Base-by-base conservation (phyloP, 2,888 invertebrate genomes). In the Leptinotarsa juncta region DNA sequence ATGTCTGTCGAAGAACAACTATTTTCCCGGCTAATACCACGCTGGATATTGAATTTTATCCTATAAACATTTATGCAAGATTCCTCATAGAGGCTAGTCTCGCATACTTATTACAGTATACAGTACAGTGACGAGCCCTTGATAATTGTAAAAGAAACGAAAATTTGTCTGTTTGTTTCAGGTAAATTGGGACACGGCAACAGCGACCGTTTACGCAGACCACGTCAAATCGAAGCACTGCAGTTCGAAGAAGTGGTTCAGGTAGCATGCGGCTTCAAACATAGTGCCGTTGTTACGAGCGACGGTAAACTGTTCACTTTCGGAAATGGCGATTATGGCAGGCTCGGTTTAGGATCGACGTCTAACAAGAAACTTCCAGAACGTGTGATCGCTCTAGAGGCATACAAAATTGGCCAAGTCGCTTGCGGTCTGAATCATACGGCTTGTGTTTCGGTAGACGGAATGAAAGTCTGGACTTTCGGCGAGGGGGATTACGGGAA, bases 401-500 rank as follows among this genome's bases (percentile, higher is more conserved):
- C 87, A n/a, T 86, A 88, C 78, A 87, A 88, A 78, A 86, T 91
- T 74, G 80, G 80, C 12, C 80, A 80, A 66, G 80, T 92, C 20
- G 89, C 92, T 10, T 92, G 92, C 85, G 92, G 92, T 3, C 85
- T 92, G 70, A 92, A 92, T 82, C 92, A 93, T 83, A 92, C 92
- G 0, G 89, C 92, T 48, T 91, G 91, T 83, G 88, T 92, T 26
- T 90, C 91, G 1, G 81, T 85, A 3, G 92, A 92, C 83, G 92
- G 92, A 2, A 86, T 88, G 80, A 88, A 86, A 2, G 91, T 91
- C 0, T 93, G 92, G 91, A 89, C 91, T 0, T 93, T 92, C 86
- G 93, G 93, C 4, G 92, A 92, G 85, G 91, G 92, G 1, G 92
- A 92, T 81, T 91, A 90, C 84, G 92, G 92, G 15, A 92, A 92